phyloP scores from a whole-genome alignment of 2,797 vertebrate genomes.

The Chromis chromis region DNA sequence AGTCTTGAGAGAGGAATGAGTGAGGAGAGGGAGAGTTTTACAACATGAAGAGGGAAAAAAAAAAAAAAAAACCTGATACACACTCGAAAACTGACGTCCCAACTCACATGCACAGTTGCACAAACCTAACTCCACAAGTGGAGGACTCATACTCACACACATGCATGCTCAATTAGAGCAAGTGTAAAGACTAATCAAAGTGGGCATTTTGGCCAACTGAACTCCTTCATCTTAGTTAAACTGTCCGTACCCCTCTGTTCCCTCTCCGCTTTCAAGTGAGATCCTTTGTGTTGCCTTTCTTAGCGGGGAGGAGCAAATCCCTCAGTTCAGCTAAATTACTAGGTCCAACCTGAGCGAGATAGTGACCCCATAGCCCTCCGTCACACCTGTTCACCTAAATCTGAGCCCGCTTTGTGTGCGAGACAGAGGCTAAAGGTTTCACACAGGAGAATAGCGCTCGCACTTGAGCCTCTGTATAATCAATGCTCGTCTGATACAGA shows the following conservation, averaged over 20 bases:
- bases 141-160: slow-evolving; percentile 68
- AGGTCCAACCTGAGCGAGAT: slow-evolving; percentile 84
- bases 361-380: slow-evolving; percentile 85
- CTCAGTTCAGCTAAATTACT: slow-evolving; percentile 84
- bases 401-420: slow-evolving; percentile 60
- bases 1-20: slow-evolving; percentile 95
- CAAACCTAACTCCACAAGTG: slow-evolving; percentile 63
- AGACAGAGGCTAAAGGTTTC: slow-evolving; percentile 43
- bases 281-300: slow-evolving; percentile 83
- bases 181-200: slow-evolving; percentile 83
- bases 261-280: slow-evolving; percentile 78
- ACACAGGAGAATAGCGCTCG: slow-evolving; percentile 31
- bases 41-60: slow-evolving; percentile 36
- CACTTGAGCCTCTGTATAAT: slow-evolving; percentile 20
- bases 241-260: slow-evolving; percentile 81
- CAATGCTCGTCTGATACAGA: neutral
- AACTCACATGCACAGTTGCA: slow-evolving; percentile 71
- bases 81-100: slow-evolving; percentile 62
- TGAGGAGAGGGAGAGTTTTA: slow-evolving; percentile 82
- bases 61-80: slow-evolving; percentile 55
- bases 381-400: slow-evolving; percentile 82
- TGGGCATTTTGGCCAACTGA: slow-evolving; percentile 82
- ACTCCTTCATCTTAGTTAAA: slow-evolving; percentile 84
- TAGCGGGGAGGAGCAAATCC: slow-evolving; percentile 83
- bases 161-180: slow-evolving; percentile 84